phyloP scores from a whole-genome alignment of 2,113 vertebrate genomes.

The Plecturocebus donacophilus region DNA sequence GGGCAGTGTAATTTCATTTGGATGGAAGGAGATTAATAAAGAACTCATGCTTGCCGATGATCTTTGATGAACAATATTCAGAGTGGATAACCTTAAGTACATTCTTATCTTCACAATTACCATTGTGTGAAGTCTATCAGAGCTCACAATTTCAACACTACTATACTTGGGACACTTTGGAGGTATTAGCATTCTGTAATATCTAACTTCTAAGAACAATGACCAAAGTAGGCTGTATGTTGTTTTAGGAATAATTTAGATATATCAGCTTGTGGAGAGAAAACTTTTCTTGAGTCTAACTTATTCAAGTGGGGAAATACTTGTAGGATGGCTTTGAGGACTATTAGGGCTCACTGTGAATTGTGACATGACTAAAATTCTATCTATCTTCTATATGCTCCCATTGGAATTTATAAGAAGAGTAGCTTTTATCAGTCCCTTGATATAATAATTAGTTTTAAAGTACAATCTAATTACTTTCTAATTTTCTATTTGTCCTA shows the following conservation, averaged over 20 bases:
- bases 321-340: neutral
- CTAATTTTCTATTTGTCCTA: neutral
- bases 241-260: neutral
- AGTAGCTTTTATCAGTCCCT: neutral
- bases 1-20: neutral
- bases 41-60: neutral
- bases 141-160: neutral
- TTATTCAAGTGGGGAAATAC: neutral
- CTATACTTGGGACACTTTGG: neutral
- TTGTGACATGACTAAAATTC: neutral
- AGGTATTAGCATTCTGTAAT: neutral
- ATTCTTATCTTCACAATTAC: neutral
- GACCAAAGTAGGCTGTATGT: neutral
- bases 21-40: neutral
- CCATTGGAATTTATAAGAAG: neutral
- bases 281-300: neutral
- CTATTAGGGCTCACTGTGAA: neutral
- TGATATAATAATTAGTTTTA: neutral
- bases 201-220: neutral
- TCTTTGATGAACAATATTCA: neutral
- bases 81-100: neutral
- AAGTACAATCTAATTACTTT: neutral
- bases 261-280: no score
- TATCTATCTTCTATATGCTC: neutral
- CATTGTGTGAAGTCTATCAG: neutral